Evolutionary conservation across 2,888 invertebrate genomes (phyloP).

Genomic region (Orthosia incerta): DNA sequence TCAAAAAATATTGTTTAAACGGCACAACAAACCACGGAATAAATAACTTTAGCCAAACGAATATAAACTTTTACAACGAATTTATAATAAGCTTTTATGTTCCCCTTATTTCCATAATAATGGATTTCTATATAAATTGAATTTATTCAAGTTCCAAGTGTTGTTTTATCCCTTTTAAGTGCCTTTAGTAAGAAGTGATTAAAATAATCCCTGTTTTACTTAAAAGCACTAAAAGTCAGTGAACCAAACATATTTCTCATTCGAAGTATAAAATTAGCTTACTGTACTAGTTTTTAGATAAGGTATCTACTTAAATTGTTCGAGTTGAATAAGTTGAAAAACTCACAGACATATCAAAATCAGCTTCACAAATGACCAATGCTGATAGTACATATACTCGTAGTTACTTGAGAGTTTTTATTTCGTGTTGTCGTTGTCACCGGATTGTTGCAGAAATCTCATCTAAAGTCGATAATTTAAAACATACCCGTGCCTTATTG

Average conservation of each 20-base stretch:
- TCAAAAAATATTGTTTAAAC: neutral
- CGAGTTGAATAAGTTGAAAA: too few relatives aligned
- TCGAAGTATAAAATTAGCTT: too few relatives aligned
- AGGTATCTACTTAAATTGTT: too few relatives aligned
- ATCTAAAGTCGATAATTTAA: too few relatives aligned
- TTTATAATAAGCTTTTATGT: conserved; percentile 14
- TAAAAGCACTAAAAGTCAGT: neutral
- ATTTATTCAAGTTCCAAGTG: conserved; percentile 29
- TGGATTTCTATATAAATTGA: conserved; percentile 20
- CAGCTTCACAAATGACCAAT: too few relatives aligned
- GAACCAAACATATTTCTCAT: neutral
- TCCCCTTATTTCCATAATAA: conserved; percentile 36
- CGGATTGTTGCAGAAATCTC: too few relatives aligned
- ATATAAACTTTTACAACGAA: conserved; percentile 27
- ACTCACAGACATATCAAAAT: too few relatives aligned
- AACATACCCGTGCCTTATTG: too few relatives aligned
- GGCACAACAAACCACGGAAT: neutral
- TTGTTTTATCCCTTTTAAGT: conserved; percentile 38
- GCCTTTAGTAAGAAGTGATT: conserved; percentile 5
- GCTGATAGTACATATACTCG: too few relatives aligned
- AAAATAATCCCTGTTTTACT: conserved; percentile 4
- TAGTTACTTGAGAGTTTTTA: too few relatives aligned
- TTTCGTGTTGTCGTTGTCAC: too few relatives aligned
- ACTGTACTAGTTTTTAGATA: too few relatives aligned
- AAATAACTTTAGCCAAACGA: conserved; percentile 2